Percentiles rank a stretch among this genome's conserved stretches.
These are phyloP conservation scores for Myodes glareolus DNA, from an alignment of 2,113 vertebrate genomes.

Conservation along the genomic window DNA sequence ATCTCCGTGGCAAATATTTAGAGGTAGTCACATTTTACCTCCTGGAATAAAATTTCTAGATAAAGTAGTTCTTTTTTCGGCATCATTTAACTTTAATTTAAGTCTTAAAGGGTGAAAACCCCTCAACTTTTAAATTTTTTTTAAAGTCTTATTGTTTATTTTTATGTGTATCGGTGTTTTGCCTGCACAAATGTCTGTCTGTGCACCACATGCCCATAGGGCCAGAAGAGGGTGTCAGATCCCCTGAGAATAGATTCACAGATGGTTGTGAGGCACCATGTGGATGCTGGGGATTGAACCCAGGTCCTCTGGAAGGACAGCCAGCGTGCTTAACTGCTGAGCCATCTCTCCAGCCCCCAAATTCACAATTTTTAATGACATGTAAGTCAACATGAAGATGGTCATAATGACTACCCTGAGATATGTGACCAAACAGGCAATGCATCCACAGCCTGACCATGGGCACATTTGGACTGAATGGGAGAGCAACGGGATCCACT, in stretches of 20 bases:
- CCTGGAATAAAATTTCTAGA: not conserved
- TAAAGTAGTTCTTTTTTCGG: not conserved
- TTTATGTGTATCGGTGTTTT: not conserved
- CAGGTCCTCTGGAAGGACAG: not conserved
- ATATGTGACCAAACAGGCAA: not conserved
- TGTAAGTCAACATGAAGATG: not conserved
- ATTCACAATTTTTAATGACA: not conserved
- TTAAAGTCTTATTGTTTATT: not conserved
- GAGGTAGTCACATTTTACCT: not conserved
- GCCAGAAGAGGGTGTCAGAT: not conserved
- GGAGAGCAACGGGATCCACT: not conserved
- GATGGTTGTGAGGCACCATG: not conserved
- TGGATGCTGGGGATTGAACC: not conserved
- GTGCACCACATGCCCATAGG: accelerated
- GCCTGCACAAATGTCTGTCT: not conserved
- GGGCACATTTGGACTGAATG: not conserved
- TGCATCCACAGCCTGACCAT: too few species aligned
- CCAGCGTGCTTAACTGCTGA: not conserved
- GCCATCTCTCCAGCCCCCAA: not conserved
- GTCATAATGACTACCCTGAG: not conserved
- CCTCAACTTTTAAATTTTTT: not conserved
- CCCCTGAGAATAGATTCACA: not conserved
- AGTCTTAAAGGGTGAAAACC: not conserved
- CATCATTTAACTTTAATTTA: not conserved
- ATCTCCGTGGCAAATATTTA: not conserved